These are phyloP conservation scores for Clavelina lepadiformis DNA, from an alignment of 23 tunicate genomes.

Conservation along the genomic window DNA sequence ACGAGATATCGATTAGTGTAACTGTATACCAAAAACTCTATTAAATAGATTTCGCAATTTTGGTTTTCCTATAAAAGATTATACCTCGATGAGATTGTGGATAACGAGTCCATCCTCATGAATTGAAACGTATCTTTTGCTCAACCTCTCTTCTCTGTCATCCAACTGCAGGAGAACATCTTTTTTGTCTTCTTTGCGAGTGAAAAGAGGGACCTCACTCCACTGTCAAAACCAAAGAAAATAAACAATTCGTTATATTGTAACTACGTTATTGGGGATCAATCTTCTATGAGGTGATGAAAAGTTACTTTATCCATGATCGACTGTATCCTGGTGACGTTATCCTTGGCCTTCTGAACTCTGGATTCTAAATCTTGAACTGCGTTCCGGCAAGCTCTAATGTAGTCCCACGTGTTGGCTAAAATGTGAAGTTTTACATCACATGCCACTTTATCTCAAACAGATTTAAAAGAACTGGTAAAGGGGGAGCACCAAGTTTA, in stretches of 20 bases:
- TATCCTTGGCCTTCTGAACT: constrained; percentile 72
- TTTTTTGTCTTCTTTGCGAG: constrained; percentile 70
- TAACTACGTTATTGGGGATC: neutral
- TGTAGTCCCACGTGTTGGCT: constrained; percentile 86
- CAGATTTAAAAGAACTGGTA: neutral
- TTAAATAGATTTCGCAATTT: too few species aligned
- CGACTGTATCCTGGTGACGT: constrained; percentile 41
- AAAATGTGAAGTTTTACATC: neutral
- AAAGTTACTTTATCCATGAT: constrained; percentile 66
- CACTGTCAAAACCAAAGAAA: too few species aligned
- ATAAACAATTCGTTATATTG: neutral
- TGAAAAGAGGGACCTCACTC: constrained; percentile 63
- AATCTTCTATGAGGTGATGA: neutral
- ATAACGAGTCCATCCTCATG: constrained; percentile 61
- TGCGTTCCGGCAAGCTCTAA: constrained; percentile 33
- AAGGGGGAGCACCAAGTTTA: too few species aligned
- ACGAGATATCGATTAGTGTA: too few species aligned
- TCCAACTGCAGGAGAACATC: constrained; percentile 66
- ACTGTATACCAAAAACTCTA: too few species aligned
- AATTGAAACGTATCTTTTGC: constrained; percentile 52
- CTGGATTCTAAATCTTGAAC: constrained; percentile 63
- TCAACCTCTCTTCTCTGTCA: constrained; percentile 67
- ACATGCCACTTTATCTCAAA: neutral
- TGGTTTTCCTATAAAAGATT: too few species aligned
- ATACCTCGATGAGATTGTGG: constrained; percentile 58